A percentile compares a stretch with the other conserved stretches of the same genome.
These are phyloP conservation scores for Pachycephala philippinensis DNA, from an alignment of 2,113 vertebrate genomes.

Conservation along the genomic window DNA sequence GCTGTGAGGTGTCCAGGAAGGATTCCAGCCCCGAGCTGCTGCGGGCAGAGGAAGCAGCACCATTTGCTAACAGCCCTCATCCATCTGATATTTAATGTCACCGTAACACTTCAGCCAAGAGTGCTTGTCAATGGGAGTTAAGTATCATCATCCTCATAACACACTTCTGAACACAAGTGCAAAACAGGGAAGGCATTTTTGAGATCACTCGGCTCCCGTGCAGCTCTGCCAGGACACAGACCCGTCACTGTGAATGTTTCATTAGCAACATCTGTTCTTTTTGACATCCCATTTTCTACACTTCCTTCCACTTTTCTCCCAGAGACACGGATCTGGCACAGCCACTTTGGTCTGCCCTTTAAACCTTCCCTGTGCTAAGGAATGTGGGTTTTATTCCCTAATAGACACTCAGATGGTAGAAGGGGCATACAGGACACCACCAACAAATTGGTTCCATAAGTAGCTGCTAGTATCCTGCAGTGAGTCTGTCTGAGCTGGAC, in stretches of 20 bases:
- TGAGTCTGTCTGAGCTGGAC: neutral
- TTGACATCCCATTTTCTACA: neutral
- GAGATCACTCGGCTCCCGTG: neutral
- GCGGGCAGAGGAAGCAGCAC: neutral
- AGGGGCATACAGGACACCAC: neutral
- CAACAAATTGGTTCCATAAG: conserved; percentile 12
- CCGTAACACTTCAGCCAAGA: neutral
- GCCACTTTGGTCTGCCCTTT: neutral
- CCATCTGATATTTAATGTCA: neutral
- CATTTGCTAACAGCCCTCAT: neutral
- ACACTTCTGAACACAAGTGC: neutral
- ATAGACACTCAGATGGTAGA: neutral
- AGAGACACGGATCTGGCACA: neutral
- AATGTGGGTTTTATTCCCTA: neutral
- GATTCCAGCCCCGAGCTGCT: neutral
- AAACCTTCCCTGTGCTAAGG: neutral
- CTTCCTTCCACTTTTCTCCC: neutral
- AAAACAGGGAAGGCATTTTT: neutral
- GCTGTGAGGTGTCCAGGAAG: neutral
- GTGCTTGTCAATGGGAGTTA: neutral
- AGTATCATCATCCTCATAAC: neutral
- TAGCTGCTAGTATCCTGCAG: neutral
- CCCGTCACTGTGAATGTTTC: neutral
- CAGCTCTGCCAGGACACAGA: neutral
- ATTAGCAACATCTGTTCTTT: conserved; percentile 1